phyloP scores from a whole-genome alignment of 30 jellyfish, hydroid and myxozoan species.

The Haliclystus octoradiatus region DNA sequence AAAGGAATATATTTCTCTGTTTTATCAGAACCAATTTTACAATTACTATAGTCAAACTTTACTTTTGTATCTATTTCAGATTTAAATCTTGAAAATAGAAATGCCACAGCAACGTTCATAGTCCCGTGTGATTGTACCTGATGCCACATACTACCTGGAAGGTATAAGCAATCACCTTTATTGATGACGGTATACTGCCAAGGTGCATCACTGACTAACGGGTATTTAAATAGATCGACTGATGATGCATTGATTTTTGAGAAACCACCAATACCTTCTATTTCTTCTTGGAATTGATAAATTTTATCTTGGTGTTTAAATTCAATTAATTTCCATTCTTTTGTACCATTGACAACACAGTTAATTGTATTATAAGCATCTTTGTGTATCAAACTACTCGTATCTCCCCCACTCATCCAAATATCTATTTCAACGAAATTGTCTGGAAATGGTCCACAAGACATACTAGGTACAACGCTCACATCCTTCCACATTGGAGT shows the following conservation, averaged over 20 bases:
- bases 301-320: constrained; percentile 27
- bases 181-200: constrained; percentile 52
- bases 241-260: constrained; percentile 51
- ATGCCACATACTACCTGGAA: constrained; percentile 82
- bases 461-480: constrained; percentile 26
- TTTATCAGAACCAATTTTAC: constrained; percentile 22
- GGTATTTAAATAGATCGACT: constrained; percentile 36
- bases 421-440: constrained; percentile 57
- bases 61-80: not conserved
- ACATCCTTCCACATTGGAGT: constrained; percentile 71
- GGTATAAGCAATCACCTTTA: constrained; percentile 68
- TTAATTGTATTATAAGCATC: constrained; percentile 77
- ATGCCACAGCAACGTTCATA: constrained; percentile 58
- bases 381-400: constrained; percentile 64
- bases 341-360: constrained; percentile 72
- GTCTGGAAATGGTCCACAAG: constrained; percentile 51
- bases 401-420: constrained; percentile 81
- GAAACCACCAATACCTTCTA: constrained; percentile 36
- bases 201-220: constrained; percentile 47
- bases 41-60: constrained; percentile 2
- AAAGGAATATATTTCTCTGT: constrained; percentile 23
- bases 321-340: constrained; percentile 60
- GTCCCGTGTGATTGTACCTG: constrained; percentile 68
- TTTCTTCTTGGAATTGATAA: constrained; percentile 22
- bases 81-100: constrained; percentile 46